A percentile compares a stretch with the other conserved stretches of the same genome.
phyloP scores from a whole-genome alignment of 2,797 vertebrate species.

The Phylloscopus collybita region DNA sequence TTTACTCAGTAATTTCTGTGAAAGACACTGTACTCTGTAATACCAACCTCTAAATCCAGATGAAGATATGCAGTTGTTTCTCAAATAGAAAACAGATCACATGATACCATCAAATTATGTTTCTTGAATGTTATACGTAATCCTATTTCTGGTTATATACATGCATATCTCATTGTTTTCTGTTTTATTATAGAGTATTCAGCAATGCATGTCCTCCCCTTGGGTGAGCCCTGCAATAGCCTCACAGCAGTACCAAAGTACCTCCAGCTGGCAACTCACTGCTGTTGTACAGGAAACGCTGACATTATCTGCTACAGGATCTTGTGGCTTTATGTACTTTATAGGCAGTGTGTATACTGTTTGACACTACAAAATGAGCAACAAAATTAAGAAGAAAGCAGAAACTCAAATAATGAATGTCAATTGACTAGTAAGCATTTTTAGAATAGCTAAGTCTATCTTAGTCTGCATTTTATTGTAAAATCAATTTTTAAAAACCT shows the following conservation, averaged over 20 bases:
- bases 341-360: neutral
- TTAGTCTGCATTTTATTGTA: conserved; percentile 68
- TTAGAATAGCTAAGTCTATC: conserved; percentile 37
- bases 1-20: neutral
- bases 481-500: neutral
- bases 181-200: conserved; percentile 55
- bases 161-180: neutral
- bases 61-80: neutral
- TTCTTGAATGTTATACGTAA: neutral
- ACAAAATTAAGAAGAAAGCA: conserved; percentile 54
- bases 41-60: neutral
- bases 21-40: neutral
- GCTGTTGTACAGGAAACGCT: conserved; percentile 73
- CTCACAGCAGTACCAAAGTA: conserved; percentile 44
- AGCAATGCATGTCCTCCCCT: conserved; percentile 52
- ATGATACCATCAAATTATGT: neutral
- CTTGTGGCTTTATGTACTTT: conserved; percentile 3
- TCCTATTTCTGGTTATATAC: neutral
- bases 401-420: conserved; percentile 58
- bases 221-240: conserved; percentile 45
- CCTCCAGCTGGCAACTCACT: conserved; percentile 65
- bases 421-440: conserved; percentile 59
- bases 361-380: conserved; percentile 19
- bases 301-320: conserved; percentile 41
- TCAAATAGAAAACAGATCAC: neutral